These are phyloP conservation scores for Herminia tarsipennalis DNA, from an alignment of 2,888 invertebrate genomes.

Conservation along the genomic window DNA sequence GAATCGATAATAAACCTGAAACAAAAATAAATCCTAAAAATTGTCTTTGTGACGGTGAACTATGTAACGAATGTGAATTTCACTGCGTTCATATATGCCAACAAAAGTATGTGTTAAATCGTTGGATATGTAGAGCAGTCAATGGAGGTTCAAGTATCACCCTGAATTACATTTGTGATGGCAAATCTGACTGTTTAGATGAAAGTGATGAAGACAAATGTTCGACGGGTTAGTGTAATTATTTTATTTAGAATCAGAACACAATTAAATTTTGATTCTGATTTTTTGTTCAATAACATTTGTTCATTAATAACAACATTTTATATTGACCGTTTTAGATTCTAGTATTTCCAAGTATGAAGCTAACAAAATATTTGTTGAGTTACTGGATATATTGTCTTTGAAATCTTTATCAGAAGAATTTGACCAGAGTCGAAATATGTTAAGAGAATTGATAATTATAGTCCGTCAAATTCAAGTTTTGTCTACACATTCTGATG, in stretches of 20 bases:
- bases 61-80: constrained; percentile 53
- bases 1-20: constrained; percentile 11
- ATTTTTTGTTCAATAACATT: too few relatives aligned
- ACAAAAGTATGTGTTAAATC: constrained; percentile 56
- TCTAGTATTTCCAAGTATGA: constrained; percentile 51
- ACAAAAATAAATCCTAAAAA: constrained; percentile 40
- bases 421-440: constrained; percentile 38
- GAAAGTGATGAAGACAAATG: constrained; percentile 70
- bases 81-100: constrained; percentile 62
- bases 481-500: constrained; percentile 34
- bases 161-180: constrained; percentile 67
- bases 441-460: constrained; percentile 45
- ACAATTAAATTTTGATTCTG: too few relatives aligned
- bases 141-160: constrained; percentile 48
- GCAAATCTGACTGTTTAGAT: constrained; percentile 73
- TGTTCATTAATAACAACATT: not conserved
- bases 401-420: constrained; percentile 48
- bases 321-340: constrained; percentile 40
- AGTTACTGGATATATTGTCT: constrained; percentile 49
- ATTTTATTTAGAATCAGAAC: too few relatives aligned
- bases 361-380: constrained; percentile 54
- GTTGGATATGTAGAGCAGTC: constrained; percentile 61
- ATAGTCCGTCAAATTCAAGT: constrained; percentile 52
- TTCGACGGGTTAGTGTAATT: constrained; percentile 51
- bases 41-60: constrained; percentile 56